Percentiles rank a stretch among this genome's conserved stretches.
Conservation (phyloP, 2,113 vertebrate genomes). For the Machaerirhynchus nigripectus region DNA sequence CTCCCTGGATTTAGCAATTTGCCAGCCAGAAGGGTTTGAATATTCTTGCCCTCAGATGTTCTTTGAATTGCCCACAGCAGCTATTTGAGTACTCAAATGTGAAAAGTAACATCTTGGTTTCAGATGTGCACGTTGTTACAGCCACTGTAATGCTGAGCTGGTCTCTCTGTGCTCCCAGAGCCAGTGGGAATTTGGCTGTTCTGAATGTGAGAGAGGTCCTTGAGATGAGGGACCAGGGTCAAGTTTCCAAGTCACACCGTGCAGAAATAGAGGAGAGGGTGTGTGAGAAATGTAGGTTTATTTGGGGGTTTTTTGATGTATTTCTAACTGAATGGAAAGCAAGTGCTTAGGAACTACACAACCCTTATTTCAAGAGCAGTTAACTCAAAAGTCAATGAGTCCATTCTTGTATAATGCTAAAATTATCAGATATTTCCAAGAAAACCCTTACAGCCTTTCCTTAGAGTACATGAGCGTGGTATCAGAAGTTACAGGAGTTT, state of each 20-base stretch:
- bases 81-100: neutral
- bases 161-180: neutral
- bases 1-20: neutral
- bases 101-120: neutral
- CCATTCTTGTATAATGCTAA: neutral
- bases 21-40: neutral
- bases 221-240: neutral
- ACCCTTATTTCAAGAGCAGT: neutral
- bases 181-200: neutral
- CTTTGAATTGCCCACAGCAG: neutral
- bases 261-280: neutral
- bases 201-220: neutral
- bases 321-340: neutral
- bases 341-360: neutral
- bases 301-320: neutral
- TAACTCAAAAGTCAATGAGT: neutral
- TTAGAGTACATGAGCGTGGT: neutral
- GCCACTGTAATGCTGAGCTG: neutral
- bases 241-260: neutral
- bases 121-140: neutral
- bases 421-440: neutral
- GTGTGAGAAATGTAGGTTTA: fast-evolving
- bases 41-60: neutral
- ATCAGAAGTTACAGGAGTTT: neutral
- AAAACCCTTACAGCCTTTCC: neutral